Conservation (phyloP, 2,888 invertebrate genomes). For the Invenusta paracnida region DNA sequence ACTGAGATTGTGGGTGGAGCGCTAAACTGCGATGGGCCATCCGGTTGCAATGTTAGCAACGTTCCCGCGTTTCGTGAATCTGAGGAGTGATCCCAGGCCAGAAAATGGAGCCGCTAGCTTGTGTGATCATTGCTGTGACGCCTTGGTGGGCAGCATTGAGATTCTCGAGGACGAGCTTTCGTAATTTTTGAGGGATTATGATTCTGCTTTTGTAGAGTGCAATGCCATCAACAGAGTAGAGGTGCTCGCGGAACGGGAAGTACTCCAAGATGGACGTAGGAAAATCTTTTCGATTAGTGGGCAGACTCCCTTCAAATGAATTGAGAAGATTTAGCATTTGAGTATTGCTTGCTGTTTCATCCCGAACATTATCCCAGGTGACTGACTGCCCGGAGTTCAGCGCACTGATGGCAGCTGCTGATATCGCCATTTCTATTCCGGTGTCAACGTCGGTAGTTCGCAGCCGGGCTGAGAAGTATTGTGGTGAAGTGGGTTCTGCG, state of each 20-base stretch:
- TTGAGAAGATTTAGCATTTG: neutral
- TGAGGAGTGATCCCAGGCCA: constrained; percentile 26
- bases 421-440: neutral
- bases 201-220: neutral
- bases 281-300: neutral
- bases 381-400: neutral
- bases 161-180: neutral
- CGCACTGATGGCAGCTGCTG: neutral
- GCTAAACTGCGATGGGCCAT: too few relatives aligned
- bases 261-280: neutral
- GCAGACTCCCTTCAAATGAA: neutral
- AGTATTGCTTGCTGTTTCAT: neutral
- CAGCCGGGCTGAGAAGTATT: neutral
- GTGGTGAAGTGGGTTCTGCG: neutral
- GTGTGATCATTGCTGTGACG: too few relatives aligned
- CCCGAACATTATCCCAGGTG: neutral
- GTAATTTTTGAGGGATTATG: constrained; percentile 9
- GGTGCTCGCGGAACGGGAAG: neutral
- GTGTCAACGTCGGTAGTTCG: neutral
- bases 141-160: constrained; percentile 29
- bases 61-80: constrained; percentile 4
- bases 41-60: too few relatives aligned
- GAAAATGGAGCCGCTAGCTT: too few relatives aligned
- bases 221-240: neutral
- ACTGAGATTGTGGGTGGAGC: too few relatives aligned